These are phyloP conservation scores for Enteromius argenteus DNA, from an alignment of 2,797 vertebrate species.

Conservation along the genomic window DNA sequence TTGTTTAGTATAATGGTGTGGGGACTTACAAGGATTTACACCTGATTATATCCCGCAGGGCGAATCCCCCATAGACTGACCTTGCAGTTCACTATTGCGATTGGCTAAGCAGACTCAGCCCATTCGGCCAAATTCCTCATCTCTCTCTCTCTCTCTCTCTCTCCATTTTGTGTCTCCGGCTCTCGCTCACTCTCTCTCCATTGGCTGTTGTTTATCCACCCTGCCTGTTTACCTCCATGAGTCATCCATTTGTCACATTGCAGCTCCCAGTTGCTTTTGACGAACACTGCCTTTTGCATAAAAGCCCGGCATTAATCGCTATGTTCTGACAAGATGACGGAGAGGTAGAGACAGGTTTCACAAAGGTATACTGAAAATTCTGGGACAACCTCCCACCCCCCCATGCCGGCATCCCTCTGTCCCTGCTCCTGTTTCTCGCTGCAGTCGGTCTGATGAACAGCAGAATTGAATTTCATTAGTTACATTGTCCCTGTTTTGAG, in stretches of 20 bases:
- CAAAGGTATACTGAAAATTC: conserved; percentile 47
- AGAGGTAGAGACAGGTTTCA: conserved; percentile 48
- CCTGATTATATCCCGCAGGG: conserved; percentile 60
- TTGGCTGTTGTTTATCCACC: conserved; percentile 59
- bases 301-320: conserved; percentile 61
- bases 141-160: conserved; percentile 32
- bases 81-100: conserved; percentile 56
- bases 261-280: conserved; percentile 57
- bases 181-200: conserved; percentile 39
- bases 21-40: conserved; percentile 61
- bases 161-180: conserved; percentile 38
- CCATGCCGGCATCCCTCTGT: conserved; percentile 41
- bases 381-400: conserved; percentile 11
- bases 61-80: conserved; percentile 59
- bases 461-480: conserved; percentile 62
- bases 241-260: conserved; percentile 63
- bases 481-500: conserved; percentile 60
- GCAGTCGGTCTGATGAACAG: conserved; percentile 53
- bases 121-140: conserved; percentile 61
- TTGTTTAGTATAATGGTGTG: conserved; percentile 61
- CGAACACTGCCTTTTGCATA: conserved; percentile 59
- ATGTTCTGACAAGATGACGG: conserved; percentile 53
- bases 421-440: conserved; percentile 18
- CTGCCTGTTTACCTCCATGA: conserved; percentile 63
- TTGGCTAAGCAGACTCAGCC: conserved; percentile 69